A percentile compares a stretch with the other conserved stretches of the same genome.
These are phyloP conservation scores for Troglohyphantes excavatus DNA, from an alignment of 2,888 invertebrate species.

Conservation along the genomic window DNA sequence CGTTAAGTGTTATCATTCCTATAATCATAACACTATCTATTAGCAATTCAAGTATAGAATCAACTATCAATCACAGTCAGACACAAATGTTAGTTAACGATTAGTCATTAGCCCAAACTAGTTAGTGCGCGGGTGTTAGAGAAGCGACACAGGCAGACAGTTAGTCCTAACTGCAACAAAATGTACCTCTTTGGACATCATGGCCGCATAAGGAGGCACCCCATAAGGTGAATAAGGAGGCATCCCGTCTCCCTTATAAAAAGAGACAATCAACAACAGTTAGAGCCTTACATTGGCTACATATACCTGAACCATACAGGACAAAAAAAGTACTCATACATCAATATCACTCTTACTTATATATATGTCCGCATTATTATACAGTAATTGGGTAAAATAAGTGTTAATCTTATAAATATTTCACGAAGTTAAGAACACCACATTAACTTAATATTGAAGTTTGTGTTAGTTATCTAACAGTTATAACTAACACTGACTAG, in stretches of 20 bases:
- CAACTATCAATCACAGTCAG: not conserved
- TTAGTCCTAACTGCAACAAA: slow-evolving; percentile 46
- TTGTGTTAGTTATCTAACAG: no score
- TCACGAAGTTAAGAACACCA: no score
- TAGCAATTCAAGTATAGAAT: no score
- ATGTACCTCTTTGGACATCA: slow-evolving; percentile 76
- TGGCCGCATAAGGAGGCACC: slow-evolving; percentile 61
- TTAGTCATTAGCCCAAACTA: not conserved
- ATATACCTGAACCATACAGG: not conserved
- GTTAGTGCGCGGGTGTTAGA: slow-evolving; percentile 23
- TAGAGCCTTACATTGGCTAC: slow-evolving; percentile 21
- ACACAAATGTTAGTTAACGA: not conserved
- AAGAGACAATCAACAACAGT: slow-evolving; percentile 65
- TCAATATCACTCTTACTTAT: no score
- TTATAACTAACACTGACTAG: no score
- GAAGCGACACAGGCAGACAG: not conserved
- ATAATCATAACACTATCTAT: no score
- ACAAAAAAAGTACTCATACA: not conserved
- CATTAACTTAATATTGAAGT: no score
- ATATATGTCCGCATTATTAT: no score
- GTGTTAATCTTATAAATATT: no score
- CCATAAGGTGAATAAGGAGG: slow-evolving; percentile 60
- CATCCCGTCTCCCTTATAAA: slow-evolving; percentile 75
- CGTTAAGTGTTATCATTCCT: no score
- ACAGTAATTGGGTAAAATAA: no score